Evolutionary conservation across 2,888 invertebrate species (phyloP).

Genomic region (Tenodera sinensis): DNA sequence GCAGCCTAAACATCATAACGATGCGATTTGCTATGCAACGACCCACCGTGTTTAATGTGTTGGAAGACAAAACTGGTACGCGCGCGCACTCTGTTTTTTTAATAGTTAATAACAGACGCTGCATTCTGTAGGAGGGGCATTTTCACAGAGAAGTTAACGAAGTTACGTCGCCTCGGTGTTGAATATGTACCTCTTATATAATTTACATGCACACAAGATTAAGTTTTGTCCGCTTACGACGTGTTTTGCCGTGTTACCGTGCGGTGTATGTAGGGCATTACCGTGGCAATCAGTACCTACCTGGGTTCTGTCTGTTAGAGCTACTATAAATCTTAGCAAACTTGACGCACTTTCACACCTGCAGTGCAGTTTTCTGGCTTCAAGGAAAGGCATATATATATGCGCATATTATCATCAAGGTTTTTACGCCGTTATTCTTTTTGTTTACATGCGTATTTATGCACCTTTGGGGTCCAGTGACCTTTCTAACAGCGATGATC

Average conservation of each 20-base stretch:
- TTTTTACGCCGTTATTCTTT: background rate
- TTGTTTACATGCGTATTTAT: no score
- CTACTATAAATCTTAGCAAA: background rate
- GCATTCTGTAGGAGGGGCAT: background rate
- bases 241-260: background rate
- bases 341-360: background rate
- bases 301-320: background rate
- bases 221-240: background rate
- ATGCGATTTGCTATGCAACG: background rate
- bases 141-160: background rate
- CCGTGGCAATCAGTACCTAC: background rate
- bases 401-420: background rate
- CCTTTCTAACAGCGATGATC: background rate
- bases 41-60: background rate
- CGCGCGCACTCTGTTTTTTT: background rate
- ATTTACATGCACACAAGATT: background rate
- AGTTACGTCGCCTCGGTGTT: background rate
- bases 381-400: background rate
- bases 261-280: background rate
- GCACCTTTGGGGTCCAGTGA: background rate
- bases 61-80: background rate
- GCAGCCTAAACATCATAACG: background rate
- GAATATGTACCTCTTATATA: background rate
- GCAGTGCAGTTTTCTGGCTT: background rate
- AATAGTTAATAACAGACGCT: background rate